Evolutionary conservation across 2,113 vertebrate genomes (phyloP).

Genomic region (Aplodontia rufa): DNA sequence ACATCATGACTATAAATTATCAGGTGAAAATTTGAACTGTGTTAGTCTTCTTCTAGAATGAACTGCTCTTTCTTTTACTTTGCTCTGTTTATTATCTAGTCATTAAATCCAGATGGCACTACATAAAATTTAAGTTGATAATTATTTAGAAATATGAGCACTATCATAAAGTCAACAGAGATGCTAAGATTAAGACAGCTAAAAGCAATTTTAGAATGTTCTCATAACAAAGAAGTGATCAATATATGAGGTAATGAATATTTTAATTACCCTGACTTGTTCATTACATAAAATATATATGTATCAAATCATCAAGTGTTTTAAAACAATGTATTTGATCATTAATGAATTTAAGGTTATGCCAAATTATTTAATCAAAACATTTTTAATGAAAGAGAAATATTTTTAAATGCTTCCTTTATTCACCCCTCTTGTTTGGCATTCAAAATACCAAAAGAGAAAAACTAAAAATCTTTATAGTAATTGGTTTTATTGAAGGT

Average conservation of each 20-base stretch:
- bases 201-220: neutral
- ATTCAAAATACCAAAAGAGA: neutral
- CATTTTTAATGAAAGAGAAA: neutral
- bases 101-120: slow-evolving; percentile 7
- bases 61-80: neutral
- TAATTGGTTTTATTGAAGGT: neutral
- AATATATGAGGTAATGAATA: too few relatives aligned
- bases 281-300: too few relatives aligned
- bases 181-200: neutral
- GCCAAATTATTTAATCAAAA: neutral
- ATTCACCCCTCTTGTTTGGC: neutral
- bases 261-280: too few relatives aligned
- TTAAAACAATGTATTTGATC: neutral
- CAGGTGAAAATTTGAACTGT: neutral
- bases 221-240: neutral
- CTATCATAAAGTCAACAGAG: neutral
- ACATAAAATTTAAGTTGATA: slow-evolving; percentile 22
- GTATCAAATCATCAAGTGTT: neutral
- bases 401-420: neutral
- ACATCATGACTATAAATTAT: neutral
- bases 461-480: neutral
- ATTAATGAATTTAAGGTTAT: neutral
- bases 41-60: neutral
- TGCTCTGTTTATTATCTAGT: neutral
- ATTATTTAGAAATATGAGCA: slow-evolving; percentile 29